These are phyloP conservation scores for Drosophila fuyamai DNA, from an alignment of 1,140 invertebrate species.

Conservation along the genomic window DNA sequence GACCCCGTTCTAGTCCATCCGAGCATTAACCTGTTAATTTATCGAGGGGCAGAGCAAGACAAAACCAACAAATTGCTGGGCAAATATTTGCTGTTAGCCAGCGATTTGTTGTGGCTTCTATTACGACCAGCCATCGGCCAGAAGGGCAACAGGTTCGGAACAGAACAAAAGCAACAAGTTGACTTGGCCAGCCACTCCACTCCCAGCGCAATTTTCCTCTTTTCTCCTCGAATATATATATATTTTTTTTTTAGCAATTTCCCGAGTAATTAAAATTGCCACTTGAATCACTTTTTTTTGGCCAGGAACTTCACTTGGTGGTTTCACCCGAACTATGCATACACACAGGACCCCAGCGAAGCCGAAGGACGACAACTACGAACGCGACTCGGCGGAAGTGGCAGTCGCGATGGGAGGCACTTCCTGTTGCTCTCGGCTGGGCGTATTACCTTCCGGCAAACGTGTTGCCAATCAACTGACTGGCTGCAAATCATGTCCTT, in stretches of 20 bases:
- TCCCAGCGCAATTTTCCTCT: conserved; percentile 1
- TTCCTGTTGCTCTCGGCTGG: conserved; percentile 49
- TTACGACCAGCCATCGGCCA: conserved; percentile 9
- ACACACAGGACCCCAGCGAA: conserved; percentile 25
- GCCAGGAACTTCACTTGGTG: conserved; percentile 25
- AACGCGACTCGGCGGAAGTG: conserved; percentile 27
- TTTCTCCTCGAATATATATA: neutral
- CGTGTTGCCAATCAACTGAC: conserved; percentile 84
- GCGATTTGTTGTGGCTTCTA: conserved; percentile 46
- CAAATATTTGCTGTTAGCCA: conserved; percentile 71
- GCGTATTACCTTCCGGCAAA: conserved; percentile 81
- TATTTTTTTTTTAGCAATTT: conserved; percentile 14
- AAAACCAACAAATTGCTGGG: conserved; percentile 58
- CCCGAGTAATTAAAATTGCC: conserved; percentile 41
- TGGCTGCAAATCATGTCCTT: conserved; percentile 71
- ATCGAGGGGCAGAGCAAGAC: conserved; percentile 17
- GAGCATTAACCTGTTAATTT: conserved; percentile 59
- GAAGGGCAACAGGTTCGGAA: conserved; percentile 35
- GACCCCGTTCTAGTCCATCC: conserved; percentile 5
- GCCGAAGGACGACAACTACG: conserved; percentile 34
- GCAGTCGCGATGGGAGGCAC: conserved; percentile 30
- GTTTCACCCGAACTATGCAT: conserved; percentile 36
- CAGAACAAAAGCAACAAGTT: conserved; percentile 64
- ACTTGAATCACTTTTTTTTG: conserved; percentile 28
- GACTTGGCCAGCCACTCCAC: conserved; percentile 25